Evolutionary conservation across 2,797 vertebrate species (phyloP), one percentile per base, ranked within the genome.

Genomic region (Lithobates sylvaticus): DNA sequence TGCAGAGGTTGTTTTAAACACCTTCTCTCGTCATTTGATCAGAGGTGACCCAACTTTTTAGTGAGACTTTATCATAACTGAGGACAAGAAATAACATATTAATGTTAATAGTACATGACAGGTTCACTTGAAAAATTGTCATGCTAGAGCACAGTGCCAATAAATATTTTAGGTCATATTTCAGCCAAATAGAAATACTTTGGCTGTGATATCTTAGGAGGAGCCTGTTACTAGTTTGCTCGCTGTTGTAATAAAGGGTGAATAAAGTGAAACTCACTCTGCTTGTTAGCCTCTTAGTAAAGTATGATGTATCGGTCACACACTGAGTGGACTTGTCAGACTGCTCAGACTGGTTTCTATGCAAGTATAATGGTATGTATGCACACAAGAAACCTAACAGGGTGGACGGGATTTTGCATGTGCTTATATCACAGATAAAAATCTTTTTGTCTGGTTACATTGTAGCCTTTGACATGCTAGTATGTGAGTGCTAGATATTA

Each of bases 341-440:
- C 85, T 67, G 74, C 16, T 12, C 85, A 10, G 68, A 83, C 85
- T 29, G 36, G 85, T 86, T 86, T 80, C 76, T 79, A 3, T n/a
- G 2, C 27, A 34, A 23, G 18, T 44, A 70, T 54, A 39, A 50
- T 69, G 13, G 26, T 42, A 18, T 50, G 34, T 21, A 23, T 79
- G 39, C 73, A 26, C 15, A 61, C 9, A 58, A 36, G 50, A 61
- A 65, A 18, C 5, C 12, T 4, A 78, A 64, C 85, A 78, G 85
- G 85, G 72, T 73, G 29, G 26, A 16, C 75, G 64, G 54, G 74
- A 78, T 83, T 81, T 64, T 54, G 47, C 32, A 9, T 32, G 26
- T 76, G 36, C 12, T 47, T 78, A 39, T 54, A 82, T 86, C 68
- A 42, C 29, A 76, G 58, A 23, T 47, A 0, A 15, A 21, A 44